Conservation (phyloP, 2,113 vertebrate species). For the Anser brachyrhynchus region DNA sequence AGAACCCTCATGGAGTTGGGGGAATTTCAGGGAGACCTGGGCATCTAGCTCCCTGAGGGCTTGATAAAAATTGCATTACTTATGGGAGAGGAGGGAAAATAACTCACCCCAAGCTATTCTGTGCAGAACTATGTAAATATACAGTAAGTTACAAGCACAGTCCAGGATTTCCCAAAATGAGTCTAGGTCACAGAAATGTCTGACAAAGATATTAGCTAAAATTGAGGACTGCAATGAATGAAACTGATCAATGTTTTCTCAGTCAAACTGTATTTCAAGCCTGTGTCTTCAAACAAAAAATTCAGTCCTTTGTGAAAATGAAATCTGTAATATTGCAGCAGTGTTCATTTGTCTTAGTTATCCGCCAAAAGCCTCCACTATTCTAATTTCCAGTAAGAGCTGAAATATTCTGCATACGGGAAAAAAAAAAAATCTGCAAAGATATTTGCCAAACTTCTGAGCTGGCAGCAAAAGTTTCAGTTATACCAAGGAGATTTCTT, state of each 20-base stretch:
- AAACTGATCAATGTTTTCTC: neutral
- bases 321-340: neutral
- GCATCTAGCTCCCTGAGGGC: neutral
- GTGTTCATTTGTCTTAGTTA: neutral
- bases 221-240: neutral
- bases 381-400: neutral
- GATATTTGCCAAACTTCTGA: neutral
- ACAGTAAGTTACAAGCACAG: neutral
- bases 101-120: neutral
- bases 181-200: neutral
- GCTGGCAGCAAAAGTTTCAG: neutral
- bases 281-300: neutral
- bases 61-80: neutral
- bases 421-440: neutral
- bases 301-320: neutral
- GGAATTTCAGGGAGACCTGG: neutral
- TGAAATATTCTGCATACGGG: neutral
- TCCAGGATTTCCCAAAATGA: neutral
- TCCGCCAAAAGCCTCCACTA: neutral
- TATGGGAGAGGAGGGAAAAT: neutral
- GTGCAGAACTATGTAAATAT: neutral
- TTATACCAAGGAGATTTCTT: neutral
- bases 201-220: neutral
- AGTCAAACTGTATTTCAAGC: neutral
- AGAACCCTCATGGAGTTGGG: neutral